These are phyloP conservation scores for Microchirus variegatus DNA, from an alignment of 2,797 vertebrate genomes.

Conservation along the genomic window DNA sequence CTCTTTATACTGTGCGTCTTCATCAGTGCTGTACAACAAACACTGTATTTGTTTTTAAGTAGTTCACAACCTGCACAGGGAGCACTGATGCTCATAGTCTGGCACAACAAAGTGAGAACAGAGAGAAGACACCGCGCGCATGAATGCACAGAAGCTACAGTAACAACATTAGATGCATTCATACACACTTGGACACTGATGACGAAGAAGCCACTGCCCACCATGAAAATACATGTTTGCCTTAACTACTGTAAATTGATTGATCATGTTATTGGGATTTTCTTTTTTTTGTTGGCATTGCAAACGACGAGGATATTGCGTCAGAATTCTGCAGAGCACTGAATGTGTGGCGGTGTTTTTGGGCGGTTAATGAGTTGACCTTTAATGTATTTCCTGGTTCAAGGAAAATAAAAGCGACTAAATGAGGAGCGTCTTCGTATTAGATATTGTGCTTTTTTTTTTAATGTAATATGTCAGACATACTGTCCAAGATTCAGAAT, in stretches of 20 bases:
- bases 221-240: constrained; percentile 58
- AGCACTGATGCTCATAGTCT: constrained; percentile 31
- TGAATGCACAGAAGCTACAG: constrained; percentile 45
- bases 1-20: constrained; percentile 41
- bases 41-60: constrained; percentile 36
- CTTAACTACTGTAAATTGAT: constrained; percentile 62
- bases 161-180: constrained; percentile 31
- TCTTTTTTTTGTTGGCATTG: constrained; percentile 34
- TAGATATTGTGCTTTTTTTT: constrained; percentile 31
- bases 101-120: constrained; percentile 35
- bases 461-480: constrained; percentile 4
- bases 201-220: constrained; percentile 41
- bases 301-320: constrained; percentile 25
- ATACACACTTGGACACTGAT: constrained; percentile 41
- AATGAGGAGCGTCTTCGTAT: constrained; percentile 14
- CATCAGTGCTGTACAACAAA: constrained; percentile 38
- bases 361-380: constrained; percentile 16
- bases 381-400: constrained; percentile 35
- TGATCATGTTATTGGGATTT: constrained; percentile 28
- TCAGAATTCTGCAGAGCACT: constrained; percentile 16
- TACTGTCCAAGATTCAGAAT: constrained; percentile 48
- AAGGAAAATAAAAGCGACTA: constrained; percentile 12
- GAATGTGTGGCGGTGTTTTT: constrained; percentile 30
- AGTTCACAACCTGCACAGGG: constrained; percentile 36
- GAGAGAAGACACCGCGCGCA: constrained; percentile 46